Percentiles rank a stretch among this genome's conserved stretches.
These are phyloP conservation scores for Cremastinae sp. DNA, from an alignment of 2,888 invertebrate genomes.

Conservation along the genomic window DNA sequence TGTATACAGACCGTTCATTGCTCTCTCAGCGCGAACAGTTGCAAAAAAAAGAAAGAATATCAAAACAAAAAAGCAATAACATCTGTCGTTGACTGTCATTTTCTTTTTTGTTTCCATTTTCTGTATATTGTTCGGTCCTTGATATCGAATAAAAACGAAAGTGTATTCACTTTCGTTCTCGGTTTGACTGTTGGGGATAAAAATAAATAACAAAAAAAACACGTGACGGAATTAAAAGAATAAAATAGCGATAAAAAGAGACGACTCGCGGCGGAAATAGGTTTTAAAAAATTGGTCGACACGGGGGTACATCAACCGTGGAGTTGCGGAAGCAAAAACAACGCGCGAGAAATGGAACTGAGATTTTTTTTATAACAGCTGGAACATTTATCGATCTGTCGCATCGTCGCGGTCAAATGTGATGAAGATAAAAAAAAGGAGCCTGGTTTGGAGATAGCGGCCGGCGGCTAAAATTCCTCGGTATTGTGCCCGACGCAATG, in stretches of 20 bases:
- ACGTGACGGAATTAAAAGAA: constrained; percentile 50
- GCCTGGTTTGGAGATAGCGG: constrained; percentile 37
- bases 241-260: constrained; percentile 31
- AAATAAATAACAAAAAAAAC: constrained; percentile 50
- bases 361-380: constrained; percentile 49
- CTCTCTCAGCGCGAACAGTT: constrained; percentile 12
- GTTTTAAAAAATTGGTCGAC: constrained; percentile 30
- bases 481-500: constrained; percentile 30
- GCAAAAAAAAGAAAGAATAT: constrained; percentile 23
- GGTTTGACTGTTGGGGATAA: constrained; percentile 61
- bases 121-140: constrained; percentile 50
- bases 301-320: constrained; percentile 32
- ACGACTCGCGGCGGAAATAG: constrained; percentile 15
- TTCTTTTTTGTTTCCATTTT: constrained; percentile 45
- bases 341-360: constrained; percentile 54
- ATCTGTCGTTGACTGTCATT: constrained; percentile 52
- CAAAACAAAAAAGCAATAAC: constrained; percentile 33
- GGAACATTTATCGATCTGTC: constrained; percentile 57
- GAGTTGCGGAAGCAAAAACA: constrained; percentile 45
- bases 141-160: constrained; percentile 67
- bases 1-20: constrained; percentile 43
- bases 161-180: constrained; percentile 75
- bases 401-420: constrained; percentile 54
- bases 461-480: constrained; percentile 33
- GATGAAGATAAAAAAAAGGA: constrained; percentile 47